These are phyloP conservation scores for Conomelus anceps DNA, from an alignment of 2,888 invertebrate species.

Conservation along the genomic window DNA sequence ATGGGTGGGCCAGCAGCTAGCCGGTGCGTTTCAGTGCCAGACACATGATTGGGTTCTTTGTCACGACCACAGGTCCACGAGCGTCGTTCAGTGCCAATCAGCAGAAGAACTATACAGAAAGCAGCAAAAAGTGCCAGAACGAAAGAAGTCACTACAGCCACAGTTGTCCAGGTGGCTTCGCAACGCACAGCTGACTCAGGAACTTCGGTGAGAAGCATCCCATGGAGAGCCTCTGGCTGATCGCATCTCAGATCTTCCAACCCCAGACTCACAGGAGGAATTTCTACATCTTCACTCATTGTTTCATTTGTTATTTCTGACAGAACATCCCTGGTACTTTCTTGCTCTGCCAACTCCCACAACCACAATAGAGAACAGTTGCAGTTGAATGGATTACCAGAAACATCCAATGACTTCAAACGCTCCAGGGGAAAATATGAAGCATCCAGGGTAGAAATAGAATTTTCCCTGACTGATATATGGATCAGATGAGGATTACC, in stretches of 20 bases:
- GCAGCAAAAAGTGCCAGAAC: conserved; percentile 41
- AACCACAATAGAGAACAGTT: conserved; percentile 84
- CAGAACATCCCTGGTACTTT: conserved; percentile 20
- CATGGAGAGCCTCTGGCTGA: conserved; percentile 51
- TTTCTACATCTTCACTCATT: conserved; percentile 21
- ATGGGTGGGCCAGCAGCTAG: conserved; percentile 28
- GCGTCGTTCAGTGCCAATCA: conserved; percentile 41
- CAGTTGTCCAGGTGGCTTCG: conserved; percentile 41
- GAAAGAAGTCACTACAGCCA: conserved; percentile 41
- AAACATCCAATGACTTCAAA: conserved; percentile 63
- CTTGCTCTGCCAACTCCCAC: conserved; percentile 55
- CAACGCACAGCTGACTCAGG: conserved; percentile 53
- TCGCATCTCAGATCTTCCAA: conserved; percentile 53
- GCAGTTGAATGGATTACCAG: conserved; percentile 77
- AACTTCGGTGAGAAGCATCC: conserved; percentile 50
- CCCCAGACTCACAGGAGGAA: conserved; percentile 43
- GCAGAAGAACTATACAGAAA: conserved; percentile 41
- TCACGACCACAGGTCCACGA: conserved; percentile 26
- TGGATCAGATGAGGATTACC: conserved; percentile 71
- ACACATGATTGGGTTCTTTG: conserved; percentile 24
- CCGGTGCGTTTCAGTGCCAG: conserved; percentile 25
- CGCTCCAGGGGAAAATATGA: conserved; percentile 77
- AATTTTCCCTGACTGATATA: conserved; percentile 70
- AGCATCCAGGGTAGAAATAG: conserved; percentile 65
- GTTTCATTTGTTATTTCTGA: conserved; percentile 29